These are phyloP conservation scores for Dendrolimus pini DNA, from an alignment of 2,888 invertebrate species.

Conservation along the genomic window DNA sequence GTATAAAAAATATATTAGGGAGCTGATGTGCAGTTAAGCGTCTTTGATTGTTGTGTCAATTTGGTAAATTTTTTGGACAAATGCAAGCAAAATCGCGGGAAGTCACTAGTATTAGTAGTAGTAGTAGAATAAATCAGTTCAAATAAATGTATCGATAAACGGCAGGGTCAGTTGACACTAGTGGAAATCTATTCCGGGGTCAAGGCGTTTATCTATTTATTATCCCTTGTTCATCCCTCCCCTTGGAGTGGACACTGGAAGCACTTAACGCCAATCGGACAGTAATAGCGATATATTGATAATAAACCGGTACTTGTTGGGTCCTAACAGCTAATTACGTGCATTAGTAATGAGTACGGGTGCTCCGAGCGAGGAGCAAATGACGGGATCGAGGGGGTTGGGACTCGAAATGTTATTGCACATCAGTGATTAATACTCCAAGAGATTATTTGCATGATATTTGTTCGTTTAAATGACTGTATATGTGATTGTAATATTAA, in stretches of 20 bases:
- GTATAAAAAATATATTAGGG: too few relatives aligned
- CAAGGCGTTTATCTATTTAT: conserved; percentile 45
- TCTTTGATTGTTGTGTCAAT: too few relatives aligned
- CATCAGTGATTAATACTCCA: conserved; percentile 42
- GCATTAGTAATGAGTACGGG: conserved; percentile 63
- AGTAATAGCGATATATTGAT: conserved; percentile 63
- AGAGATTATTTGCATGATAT: conserved; percentile 25
- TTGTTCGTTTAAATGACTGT: too few relatives aligned
- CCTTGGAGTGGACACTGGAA: conserved; percentile 16
- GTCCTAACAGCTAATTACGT: conserved; percentile 59
- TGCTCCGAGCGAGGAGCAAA: conserved; percentile 14
- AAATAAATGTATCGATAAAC: conserved; percentile 23
- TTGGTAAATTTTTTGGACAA: too few relatives aligned
- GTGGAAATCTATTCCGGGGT: conserved; percentile 54
- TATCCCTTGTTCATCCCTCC: conserved; percentile 31
- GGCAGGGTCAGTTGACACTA: conserved; percentile 44
- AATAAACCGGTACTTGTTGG: conserved; percentile 52
- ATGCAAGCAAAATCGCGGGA: too few relatives aligned
- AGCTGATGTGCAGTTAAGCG: too few relatives aligned
- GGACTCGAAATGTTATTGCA: conserved; percentile 11
- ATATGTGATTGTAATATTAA: too few relatives aligned
- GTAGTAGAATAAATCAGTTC: not conserved
- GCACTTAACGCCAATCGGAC: conserved; percentile 62
- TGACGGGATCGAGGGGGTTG: conserved; percentile 18
- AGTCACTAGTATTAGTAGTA: too few relatives aligned